A percentile compares a stretch with the other conserved stretches of the same genome.
Conservation (phyloP, 1,140 invertebrate species). For the Calephelis nemesis region DNA sequence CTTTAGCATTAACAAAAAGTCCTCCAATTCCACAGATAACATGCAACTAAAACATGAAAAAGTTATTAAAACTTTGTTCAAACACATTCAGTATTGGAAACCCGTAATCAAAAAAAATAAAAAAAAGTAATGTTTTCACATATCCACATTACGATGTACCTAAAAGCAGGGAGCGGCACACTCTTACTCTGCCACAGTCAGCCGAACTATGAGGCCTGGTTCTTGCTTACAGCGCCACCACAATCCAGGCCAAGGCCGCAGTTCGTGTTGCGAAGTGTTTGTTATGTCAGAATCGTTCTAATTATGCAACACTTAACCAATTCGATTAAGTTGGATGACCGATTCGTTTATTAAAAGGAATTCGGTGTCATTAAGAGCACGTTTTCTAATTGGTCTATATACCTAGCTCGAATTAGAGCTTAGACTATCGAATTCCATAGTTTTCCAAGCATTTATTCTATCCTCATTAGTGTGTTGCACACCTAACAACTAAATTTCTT, state of each 20-base stretch:
- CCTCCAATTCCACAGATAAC: neutral
- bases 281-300: constrained; percentile 76
- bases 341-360: constrained; percentile 24
- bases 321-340: constrained; percentile 69
- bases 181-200: constrained; percentile 18
- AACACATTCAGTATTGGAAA: neutral
- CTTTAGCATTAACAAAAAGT: neutral
- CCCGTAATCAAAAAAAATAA: neutral
- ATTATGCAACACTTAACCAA: constrained; percentile 69
- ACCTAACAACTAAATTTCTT: no score
- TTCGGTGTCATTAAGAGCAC: constrained; percentile 16
- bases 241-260: constrained; percentile 66
- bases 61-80: neutral
- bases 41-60: constrained; percentile 3
- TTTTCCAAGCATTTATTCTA: no score
- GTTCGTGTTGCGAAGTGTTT: constrained; percentile 66
- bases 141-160: constrained; percentile 16
- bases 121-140: neutral
- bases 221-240: constrained; percentile 37
- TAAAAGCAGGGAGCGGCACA: constrained; percentile 5
- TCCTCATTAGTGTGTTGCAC: no score
- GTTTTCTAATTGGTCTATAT: constrained; percentile 15
- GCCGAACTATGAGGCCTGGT: constrained; percentile 32
- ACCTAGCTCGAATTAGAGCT: neutral
- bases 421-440: neutral